Evolutionary conservation across 2,888 invertebrate genomes (phyloP).

Genomic region (Epistrophella euchroma): DNA sequence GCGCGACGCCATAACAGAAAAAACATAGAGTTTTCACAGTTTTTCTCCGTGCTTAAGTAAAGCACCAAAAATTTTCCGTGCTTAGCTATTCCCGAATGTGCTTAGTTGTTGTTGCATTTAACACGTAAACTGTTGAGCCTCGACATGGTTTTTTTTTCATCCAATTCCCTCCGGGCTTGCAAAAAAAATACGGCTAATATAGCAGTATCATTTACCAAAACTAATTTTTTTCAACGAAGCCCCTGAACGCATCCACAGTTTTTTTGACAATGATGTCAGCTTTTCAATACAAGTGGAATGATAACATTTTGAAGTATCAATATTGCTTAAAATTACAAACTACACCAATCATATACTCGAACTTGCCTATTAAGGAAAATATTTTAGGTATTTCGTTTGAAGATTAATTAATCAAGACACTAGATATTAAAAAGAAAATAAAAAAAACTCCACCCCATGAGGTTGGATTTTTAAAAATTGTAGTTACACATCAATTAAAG

Average conservation of each 20-base stretch:
- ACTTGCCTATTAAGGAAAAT: neutral
- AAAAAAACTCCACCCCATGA: neutral
- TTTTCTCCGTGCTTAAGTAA: too few relatives aligned
- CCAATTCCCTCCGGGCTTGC: too few relatives aligned
- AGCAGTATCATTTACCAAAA: too few relatives aligned
- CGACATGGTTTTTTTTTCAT: too few relatives aligned
- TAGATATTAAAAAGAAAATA: constrained; percentile 15
- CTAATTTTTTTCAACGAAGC: too few relatives aligned
- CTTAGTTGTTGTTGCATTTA: too few relatives aligned
- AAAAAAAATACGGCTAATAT: too few relatives aligned
- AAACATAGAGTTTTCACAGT: too few relatives aligned
- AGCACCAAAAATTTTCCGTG: too few relatives aligned
- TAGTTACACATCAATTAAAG: neutral
- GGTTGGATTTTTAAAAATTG: neutral
- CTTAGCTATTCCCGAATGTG: too few relatives aligned
- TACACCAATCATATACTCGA: neutral
- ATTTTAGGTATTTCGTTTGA: constrained; percentile 31
- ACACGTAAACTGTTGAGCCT: too few relatives aligned
- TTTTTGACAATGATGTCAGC: neutral
- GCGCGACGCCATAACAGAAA: too few relatives aligned
- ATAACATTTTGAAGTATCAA: constrained; percentile 45
- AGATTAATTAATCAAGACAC: constrained; percentile 15
- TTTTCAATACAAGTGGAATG: constrained; percentile 1
- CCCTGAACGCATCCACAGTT: constrained; percentile 30
- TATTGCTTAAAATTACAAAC: constrained; percentile 21